These are phyloP conservation scores for Pyrrhura leucotis DNA, from an alignment of 2,797 vertebrate species.

Conservation along the genomic window DNA sequence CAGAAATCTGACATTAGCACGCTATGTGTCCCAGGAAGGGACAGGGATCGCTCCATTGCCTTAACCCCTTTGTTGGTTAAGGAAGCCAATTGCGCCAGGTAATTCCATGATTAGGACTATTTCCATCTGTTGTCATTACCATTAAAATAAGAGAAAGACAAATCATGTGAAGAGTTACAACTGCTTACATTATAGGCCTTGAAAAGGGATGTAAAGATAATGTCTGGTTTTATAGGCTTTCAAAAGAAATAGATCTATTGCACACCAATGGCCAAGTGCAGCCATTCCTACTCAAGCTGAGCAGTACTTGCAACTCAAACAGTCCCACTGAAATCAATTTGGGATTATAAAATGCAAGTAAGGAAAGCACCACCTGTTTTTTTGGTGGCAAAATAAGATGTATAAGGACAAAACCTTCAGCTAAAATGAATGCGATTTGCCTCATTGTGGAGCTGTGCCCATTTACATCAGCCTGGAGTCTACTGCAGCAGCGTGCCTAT, in stretches of 20 bases:
- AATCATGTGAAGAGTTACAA: background rate
- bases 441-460: background rate
- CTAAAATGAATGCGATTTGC: background rate
- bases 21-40: slow-evolving; percentile 32
- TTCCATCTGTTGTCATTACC: background rate
- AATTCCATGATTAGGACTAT: background rate
- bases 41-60: background rate
- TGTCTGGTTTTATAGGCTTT: background rate
- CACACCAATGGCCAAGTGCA: background rate
- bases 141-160: background rate
- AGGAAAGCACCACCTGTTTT: background rate
- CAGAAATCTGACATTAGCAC: slow-evolving; percentile 59
- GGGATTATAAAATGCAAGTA: background rate
- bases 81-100: background rate
- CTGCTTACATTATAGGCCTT: background rate
- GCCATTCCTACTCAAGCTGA: background rate
- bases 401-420: background rate
- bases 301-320: background rate
- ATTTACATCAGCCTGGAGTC: background rate
- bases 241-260: background rate
- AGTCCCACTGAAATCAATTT: slow-evolving; percentile 63
- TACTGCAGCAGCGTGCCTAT: background rate
- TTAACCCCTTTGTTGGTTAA: background rate
- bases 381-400: background rate
- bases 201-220: background rate